Evolutionary conservation across 2,113 vertebrate species (phyloP).

Genomic region (Mormyrus iriodes): DNA sequence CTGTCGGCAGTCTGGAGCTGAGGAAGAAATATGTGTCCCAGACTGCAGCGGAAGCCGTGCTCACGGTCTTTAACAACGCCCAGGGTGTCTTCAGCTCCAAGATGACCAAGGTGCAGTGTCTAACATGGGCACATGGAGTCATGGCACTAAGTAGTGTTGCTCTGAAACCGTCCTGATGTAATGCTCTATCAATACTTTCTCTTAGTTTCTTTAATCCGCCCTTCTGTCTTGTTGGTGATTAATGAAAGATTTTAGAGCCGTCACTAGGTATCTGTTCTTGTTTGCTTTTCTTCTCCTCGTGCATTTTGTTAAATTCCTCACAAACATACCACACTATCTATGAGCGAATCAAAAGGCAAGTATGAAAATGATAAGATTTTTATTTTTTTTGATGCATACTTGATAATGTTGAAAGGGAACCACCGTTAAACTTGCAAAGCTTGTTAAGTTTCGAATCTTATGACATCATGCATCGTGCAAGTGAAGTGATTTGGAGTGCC

Average conservation of each 20-base stretch:
- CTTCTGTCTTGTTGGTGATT: not conserved
- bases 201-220: not conserved
- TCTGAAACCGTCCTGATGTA: no score
- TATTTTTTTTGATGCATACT: not conserved
- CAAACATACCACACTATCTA: not conserved
- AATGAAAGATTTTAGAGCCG: not conserved
- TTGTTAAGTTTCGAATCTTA: no score
- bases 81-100: constrained; percentile 49
- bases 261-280: not conserved
- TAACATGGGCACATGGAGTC: not conserved
- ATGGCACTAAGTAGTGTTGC: not conserved
- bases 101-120: constrained; percentile 52
- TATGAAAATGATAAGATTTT: not conserved
- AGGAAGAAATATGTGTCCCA: constrained; percentile 53
- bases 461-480: no score
- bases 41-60: constrained; percentile 51
- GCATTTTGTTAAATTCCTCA: not conserved
- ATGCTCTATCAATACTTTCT: not conserved
- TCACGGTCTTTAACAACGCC: constrained; percentile 54
- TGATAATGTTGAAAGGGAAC: not conserved
- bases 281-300: not conserved
- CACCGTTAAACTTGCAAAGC: no score
- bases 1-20: constrained; percentile 47
- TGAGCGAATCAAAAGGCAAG: not conserved
- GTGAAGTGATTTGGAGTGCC: not conserved